A percentile compares a stretch with the other conserved stretches of the same genome.
phyloP scores from a whole-genome alignment of 1,140 invertebrate species.

The Thaumatotibia leucotreta region DNA sequence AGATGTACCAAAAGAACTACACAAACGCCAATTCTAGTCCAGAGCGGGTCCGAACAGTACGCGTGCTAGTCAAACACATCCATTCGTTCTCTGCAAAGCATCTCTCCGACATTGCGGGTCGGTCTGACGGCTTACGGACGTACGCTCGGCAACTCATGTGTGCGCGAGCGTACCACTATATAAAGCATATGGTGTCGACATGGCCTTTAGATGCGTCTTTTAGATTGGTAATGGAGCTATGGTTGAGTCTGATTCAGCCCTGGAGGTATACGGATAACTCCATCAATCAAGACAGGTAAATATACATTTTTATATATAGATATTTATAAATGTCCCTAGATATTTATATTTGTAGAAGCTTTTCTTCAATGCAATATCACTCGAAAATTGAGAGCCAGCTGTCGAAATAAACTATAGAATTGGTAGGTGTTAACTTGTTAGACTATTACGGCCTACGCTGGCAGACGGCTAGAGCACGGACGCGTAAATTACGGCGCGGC shows the following conservation, averaged over 20 bases:
- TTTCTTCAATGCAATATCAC: constrained; percentile 12
- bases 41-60: constrained; percentile 79
- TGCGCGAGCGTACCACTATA: constrained; percentile 89
- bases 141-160: constrained; percentile 87
- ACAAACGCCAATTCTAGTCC: constrained; percentile 64
- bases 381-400: constrained; percentile 15
- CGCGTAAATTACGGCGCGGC: too few relatives aligned
- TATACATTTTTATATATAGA: constrained; percentile 15
- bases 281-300: constrained; percentile 58
- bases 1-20: constrained; percentile 49
- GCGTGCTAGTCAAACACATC: constrained; percentile 81
- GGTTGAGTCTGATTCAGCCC: constrained; percentile 97
- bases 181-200: constrained; percentile 89
- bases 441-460: too few relatives aligned
- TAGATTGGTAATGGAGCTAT: constrained; percentile 92
- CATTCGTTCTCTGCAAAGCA: constrained; percentile 79
- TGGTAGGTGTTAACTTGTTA: too few relatives aligned
- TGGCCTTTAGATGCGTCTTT: constrained; percentile 97
- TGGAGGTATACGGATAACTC: constrained; percentile 87
- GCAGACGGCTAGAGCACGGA: too few relatives aligned
- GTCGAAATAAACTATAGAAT: too few relatives aligned
- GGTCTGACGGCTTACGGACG: constrained; percentile 79
- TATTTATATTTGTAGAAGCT: too few relatives aligned
- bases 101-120: constrained; percentile 72
- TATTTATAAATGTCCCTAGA: constrained; percentile 14